A percentile compares a stretch with the other conserved stretches of the same genome.
These are phyloP conservation scores for Oscheius onirici DNA, from an alignment of 2,888 invertebrate genomes.

Conservation along the genomic window DNA sequence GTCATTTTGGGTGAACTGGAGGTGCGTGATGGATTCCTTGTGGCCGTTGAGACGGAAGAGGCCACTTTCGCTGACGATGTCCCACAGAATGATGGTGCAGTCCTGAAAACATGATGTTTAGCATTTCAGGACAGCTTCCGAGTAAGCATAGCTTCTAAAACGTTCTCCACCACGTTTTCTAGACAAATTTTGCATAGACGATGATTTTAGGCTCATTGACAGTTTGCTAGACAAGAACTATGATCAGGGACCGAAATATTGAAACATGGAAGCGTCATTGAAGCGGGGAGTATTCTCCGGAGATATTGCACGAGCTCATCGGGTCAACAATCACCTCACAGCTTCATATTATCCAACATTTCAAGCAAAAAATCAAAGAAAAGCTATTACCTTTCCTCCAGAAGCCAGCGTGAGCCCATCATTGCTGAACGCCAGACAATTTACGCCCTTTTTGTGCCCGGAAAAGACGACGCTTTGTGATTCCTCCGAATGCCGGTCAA, in stretches of 20 bases:
- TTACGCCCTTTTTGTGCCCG: conserved; percentile 87
- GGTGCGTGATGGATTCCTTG: conserved; percentile 86
- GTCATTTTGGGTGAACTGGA: conserved; percentile 72
- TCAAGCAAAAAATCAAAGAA: not conserved
- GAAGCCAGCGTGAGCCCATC: conserved; percentile 87
- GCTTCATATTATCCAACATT: no score
- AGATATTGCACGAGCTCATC: no score
- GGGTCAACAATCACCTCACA: no score
- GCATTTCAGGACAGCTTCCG: no score
- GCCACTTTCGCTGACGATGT: conserved; percentile 90
- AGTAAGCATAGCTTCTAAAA: no score
- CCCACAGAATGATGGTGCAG: conserved; percentile 92
- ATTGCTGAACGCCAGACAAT: conserved; percentile 84
- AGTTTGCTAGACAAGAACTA: no score
- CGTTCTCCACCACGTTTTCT: no score
- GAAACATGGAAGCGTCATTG: no score
- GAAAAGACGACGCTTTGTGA: conserved; percentile 80
- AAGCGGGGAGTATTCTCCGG: no score
- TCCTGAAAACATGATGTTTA: conserved; percentile 76
- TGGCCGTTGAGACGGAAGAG: conserved; percentile 89
- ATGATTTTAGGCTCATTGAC: no score
- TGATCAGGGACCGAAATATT: no score
- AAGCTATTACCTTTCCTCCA: conserved; percentile 81
- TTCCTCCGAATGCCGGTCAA: conserved; percentile 47
- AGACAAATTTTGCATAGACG: no score